A percentile compares a stretch with the other conserved stretches of the same genome.
Evolutionary conservation across 2,797 vertebrate species (phyloP).

Genomic region (Eptatretus atami): DNA sequence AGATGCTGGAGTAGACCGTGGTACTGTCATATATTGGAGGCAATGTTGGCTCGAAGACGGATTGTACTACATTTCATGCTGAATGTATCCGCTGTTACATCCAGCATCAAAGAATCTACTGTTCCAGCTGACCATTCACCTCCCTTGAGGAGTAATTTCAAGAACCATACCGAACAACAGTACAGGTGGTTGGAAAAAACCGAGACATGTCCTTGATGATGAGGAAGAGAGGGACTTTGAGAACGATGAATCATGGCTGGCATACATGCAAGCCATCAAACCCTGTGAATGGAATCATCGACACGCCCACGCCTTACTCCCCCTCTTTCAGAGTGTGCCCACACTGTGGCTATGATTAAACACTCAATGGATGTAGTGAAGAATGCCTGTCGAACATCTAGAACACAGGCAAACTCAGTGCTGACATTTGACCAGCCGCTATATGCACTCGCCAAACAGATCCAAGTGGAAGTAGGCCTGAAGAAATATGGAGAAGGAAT

Average conservation of each 20-base stretch:
- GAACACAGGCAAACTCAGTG: constrained; percentile 7
- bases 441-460: too few relatives aligned
- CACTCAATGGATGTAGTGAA: constrained; percentile 4
- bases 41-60: neutral
- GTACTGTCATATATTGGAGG: constrained; percentile 4
- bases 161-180: neutral
- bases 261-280: constrained; percentile 6
- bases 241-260: constrained; percentile 7
- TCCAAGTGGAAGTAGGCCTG: too few relatives aligned
- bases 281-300: too few relatives aligned
- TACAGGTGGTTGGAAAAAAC: neutral
- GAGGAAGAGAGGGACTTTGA: neutral
- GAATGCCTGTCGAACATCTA: constrained; percentile 5
- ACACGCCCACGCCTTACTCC: too few relatives aligned
- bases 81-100: constrained; percentile 6
- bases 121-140: constrained; percentile 6
- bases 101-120: constrained; percentile 6
- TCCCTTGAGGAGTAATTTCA: neutral
- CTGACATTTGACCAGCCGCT: too few relatives aligned
- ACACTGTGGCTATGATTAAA: constrained; percentile 5
- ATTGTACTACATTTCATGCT: constrained; percentile 7
- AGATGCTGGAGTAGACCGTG: neutral
- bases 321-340: neutral
- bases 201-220: constrained; percentile 6
- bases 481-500: too few relatives aligned